phyloP scores from a whole-genome alignment of 2,888 invertebrate species.

The Cancer borealis region DNA sequence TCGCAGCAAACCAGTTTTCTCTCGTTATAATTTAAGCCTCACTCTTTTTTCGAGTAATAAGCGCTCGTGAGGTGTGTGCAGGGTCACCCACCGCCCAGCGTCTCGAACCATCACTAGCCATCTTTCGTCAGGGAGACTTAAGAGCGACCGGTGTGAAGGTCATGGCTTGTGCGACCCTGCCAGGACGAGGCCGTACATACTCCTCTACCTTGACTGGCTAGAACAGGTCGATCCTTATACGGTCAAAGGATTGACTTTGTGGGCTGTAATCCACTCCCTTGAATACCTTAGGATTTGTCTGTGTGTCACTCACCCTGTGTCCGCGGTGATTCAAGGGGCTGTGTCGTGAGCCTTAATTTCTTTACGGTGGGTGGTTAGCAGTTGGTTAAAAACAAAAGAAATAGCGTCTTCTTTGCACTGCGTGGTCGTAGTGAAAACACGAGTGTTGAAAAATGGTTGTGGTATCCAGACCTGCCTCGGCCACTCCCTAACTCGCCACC shows the following conservation, averaged over 20 bases:
- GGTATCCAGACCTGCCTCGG: background rate
- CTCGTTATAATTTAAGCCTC: slow-evolving; percentile 41
- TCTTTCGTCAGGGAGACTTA: slow-evolving; percentile 32
- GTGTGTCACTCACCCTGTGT: background rate
- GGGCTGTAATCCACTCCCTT: background rate
- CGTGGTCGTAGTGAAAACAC: background rate
- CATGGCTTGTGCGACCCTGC: slow-evolving; percentile 10
- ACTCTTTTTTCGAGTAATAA: slow-evolving; percentile 39
- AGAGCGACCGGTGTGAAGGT: background rate
- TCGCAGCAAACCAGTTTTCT: slow-evolving; percentile 38
- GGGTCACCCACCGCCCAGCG: slow-evolving; percentile 12
- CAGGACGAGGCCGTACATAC: background rate
- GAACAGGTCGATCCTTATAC: background rate
- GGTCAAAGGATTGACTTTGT: background rate
- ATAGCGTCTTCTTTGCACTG: background rate
- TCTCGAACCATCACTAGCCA: slow-evolving; percentile 51
- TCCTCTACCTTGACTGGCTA: slow-evolving; percentile 3
- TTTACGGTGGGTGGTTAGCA: background rate
- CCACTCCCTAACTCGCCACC: slow-evolving; percentile 33
- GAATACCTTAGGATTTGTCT: background rate
- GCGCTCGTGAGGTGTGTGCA: slow-evolving; percentile 32
- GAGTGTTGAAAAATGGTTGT: background rate
- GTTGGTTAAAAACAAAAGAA: background rate
- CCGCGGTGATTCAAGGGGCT: background rate
- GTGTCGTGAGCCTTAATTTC: background rate